Conservation (phyloP, 2,797 vertebrate genomes). For the Protonibea diacanthus region DNA sequence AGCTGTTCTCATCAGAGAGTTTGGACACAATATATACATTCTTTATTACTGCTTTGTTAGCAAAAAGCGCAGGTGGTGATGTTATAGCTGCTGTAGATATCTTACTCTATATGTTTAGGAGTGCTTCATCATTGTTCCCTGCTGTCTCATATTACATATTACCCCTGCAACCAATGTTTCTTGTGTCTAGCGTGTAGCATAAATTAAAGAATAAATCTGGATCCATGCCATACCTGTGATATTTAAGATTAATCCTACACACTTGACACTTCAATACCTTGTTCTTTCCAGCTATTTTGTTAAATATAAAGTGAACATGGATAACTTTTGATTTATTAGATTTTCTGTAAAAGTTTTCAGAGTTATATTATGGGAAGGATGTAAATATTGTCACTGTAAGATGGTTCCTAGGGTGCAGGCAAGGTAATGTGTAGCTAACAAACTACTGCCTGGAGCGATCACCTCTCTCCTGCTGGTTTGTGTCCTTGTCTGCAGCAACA, state of each 20-base stretch:
- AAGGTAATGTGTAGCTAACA: constrained; percentile 69
- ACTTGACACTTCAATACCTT: constrained; percentile 7
- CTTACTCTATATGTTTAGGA: constrained; percentile 42
- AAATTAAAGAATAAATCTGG: constrained; percentile 43
- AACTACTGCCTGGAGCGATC: constrained; percentile 70
- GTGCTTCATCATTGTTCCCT: constrained; percentile 64
- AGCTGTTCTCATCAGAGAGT: constrained; percentile 17
- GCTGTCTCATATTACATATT: constrained; percentile 59
- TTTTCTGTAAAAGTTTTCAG: constrained; percentile 38
- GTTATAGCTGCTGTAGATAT: constrained; percentile 37
- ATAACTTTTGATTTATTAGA: constrained; percentile 38
- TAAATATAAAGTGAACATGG: neutral
- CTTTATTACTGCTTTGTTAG: constrained; percentile 39
- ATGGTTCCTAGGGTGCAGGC: constrained; percentile 54
- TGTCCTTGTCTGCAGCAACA: constrained; percentile 68
- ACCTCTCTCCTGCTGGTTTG: constrained; percentile 70
- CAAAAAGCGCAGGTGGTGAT: constrained; percentile 52
- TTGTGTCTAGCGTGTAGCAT: constrained; percentile 38
- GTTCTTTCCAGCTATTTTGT: constrained; percentile 34
- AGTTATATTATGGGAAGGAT: constrained; percentile 48
- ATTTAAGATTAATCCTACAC: constrained; percentile 17
- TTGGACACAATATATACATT: constrained; percentile 8
- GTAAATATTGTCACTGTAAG: constrained; percentile 64
- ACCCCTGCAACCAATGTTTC: constrained; percentile 47
- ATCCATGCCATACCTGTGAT: constrained; percentile 31